phyloP scores from a whole-genome alignment of 1,140 invertebrate species.

The Melipona quadrifasciata region DNA sequence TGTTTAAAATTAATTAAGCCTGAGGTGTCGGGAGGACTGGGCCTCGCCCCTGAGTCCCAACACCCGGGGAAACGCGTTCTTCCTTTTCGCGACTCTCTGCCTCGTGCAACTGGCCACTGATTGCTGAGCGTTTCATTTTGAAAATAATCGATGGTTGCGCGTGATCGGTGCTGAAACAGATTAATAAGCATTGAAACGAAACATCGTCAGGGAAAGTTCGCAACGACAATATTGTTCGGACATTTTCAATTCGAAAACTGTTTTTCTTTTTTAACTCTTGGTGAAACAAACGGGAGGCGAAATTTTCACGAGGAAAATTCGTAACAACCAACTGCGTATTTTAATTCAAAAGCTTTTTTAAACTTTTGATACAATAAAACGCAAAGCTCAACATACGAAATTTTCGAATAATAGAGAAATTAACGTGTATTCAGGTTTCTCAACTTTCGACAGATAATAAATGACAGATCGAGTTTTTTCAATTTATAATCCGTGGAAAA shows the following conservation, averaged over 20 bases:
- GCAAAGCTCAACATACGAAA: too few species aligned
- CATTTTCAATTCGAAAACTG: background rate
- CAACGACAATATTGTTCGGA: background rate
- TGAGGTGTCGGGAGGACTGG: constrained; percentile 54
- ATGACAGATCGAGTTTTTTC: too few species aligned
- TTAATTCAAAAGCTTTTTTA: too few species aligned
- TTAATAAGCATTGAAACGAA: background rate
- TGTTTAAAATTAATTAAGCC: constrained; percentile 66
- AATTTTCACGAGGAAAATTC: too few species aligned
- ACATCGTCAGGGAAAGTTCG: background rate
- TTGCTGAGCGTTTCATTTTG: background rate
- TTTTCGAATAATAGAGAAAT: too few species aligned
- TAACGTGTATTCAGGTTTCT: too few species aligned
- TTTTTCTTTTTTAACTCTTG: background rate
- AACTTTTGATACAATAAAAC: too few species aligned
- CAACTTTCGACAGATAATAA: too few species aligned
- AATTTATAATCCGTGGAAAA: too few species aligned
- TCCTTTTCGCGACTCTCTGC: background rate
- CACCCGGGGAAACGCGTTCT: constrained; percentile 31
- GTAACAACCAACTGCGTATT: too few species aligned
- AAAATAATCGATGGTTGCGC: background rate
- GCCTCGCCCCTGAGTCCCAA: background rate
- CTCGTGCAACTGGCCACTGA: background rate
- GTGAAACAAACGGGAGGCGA: too few species aligned
- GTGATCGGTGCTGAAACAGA: too few species aligned